A percentile compares a stretch with the other conserved stretches of the same genome.
phyloP scores from a whole-genome alignment of 1,140 invertebrate species.

The Panonychus citri region DNA sequence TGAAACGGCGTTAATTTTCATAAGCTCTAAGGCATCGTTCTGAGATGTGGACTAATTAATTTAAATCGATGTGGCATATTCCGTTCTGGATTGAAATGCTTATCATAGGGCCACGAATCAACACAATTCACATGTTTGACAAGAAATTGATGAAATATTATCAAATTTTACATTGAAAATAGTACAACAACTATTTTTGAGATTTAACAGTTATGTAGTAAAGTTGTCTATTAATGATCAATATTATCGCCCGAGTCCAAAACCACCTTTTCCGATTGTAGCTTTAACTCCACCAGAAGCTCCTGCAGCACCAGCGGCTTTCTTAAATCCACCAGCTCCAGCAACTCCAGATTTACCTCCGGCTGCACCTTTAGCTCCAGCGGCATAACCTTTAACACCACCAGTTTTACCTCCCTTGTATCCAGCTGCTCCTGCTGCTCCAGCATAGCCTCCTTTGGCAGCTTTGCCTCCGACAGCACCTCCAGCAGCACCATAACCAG shows the following conservation, averaged over 20 bases:
- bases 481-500: conserved; percentile 2
- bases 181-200: too few species aligned
- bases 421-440: neutral
- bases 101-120: too few species aligned
- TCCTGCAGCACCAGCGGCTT: neutral
- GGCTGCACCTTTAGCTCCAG: neutral
- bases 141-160: too few species aligned
- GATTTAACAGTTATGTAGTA: too few species aligned
- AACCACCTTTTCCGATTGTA: neutral
- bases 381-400: neutral
- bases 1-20: too few species aligned
- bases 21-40: too few species aligned
- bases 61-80: too few species aligned
- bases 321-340: neutral
- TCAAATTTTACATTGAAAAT: too few species aligned
- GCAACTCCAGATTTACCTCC: neutral
- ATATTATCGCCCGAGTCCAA: neutral
- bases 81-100: too few species aligned
- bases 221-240: too few species aligned
- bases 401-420: neutral
- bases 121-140: too few species aligned
- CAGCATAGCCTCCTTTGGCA: neutral
- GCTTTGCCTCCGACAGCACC: conserved; percentile 1
- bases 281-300: neutral
- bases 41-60: too few species aligned